Conservation (phyloP, 2,797 vertebrate genomes). For the Dryobates pubescens region DNA sequence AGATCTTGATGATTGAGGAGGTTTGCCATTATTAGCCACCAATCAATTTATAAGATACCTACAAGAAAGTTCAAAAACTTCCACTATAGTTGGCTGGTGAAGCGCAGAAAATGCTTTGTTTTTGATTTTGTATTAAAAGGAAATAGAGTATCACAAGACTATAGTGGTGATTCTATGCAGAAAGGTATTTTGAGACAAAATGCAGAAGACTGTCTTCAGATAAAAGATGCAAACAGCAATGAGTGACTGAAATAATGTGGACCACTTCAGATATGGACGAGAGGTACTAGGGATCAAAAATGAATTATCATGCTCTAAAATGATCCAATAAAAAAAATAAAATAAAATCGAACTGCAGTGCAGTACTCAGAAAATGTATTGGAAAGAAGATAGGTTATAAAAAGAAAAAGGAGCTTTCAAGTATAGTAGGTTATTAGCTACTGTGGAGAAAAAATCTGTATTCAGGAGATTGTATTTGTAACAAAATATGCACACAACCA, state of each 20-base stretch:
- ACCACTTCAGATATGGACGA: slow-evolving; percentile 45
- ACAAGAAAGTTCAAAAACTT: slow-evolving; percentile 3
- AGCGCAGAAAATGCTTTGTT: slow-evolving; percentile 39
- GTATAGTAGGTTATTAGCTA: slow-evolving; percentile 41
- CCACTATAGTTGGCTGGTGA: background rate
- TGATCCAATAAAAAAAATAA: slow-evolving; percentile 61
- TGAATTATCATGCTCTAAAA: slow-evolving; percentile 66
- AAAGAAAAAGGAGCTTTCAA: slow-evolving; percentile 59
- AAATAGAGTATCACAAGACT: slow-evolving; percentile 50
- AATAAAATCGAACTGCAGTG: slow-evolving; percentile 40
- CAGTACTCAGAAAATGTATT: slow-evolving; percentile 62
- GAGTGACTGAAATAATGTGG: slow-evolving; percentile 49
- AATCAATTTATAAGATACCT: background rate
- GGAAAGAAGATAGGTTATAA: slow-evolving; percentile 51
- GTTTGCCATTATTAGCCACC: background rate
- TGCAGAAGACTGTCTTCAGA: background rate
- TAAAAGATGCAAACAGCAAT: slow-evolving; percentile 64
- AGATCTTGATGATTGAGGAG: background rate
- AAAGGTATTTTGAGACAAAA: slow-evolving; percentile 14
- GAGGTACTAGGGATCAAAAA: slow-evolving; percentile 62
- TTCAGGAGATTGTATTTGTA: slow-evolving; percentile 3
- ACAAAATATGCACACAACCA: slow-evolving; percentile 11
- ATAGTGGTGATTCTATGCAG: slow-evolving; percentile 9
- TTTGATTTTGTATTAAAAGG: slow-evolving; percentile 45
- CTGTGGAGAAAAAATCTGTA: slow-evolving; percentile 30